Percentiles rank a stretch among this genome's conserved stretches.
These are phyloP conservation scores for Eurytoma californica DNA, from an alignment of 2,888 invertebrate genomes.

Conservation along the genomic window DNA sequence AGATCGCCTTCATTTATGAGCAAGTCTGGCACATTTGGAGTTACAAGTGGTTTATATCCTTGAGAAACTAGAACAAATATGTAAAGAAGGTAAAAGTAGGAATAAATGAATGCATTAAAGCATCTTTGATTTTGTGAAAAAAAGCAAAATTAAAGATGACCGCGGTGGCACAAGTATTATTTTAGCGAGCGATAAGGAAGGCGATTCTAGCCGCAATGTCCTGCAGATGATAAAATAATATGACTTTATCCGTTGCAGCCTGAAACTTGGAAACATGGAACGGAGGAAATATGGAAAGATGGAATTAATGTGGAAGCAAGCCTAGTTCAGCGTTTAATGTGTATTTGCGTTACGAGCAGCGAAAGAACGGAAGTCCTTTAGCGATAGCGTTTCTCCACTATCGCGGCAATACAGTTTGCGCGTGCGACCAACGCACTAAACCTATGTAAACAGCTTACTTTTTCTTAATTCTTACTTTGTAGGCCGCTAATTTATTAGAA, in stretches of 20 bases:
- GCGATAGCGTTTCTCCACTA: slow-evolving; percentile 40
- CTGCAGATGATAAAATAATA: slow-evolving; percentile 1
- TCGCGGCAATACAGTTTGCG: slow-evolving; percentile 5
- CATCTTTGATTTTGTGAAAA: too few species aligned
- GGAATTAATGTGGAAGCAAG: too few species aligned
- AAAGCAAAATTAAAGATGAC: too few species aligned
- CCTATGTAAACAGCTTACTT: too few species aligned
- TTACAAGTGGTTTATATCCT: slow-evolving; percentile 57
- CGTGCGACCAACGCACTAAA: neutral
- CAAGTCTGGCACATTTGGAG: slow-evolving; percentile 58
- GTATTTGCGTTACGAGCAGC: slow-evolving; percentile 3
- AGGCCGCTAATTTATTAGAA: too few species aligned
- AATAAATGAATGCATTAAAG: too few species aligned
- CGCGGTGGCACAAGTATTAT: neutral
- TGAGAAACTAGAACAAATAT: slow-evolving; percentile 54
- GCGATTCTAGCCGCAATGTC: slow-evolving; percentile 24
- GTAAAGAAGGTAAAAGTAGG: too few species aligned
- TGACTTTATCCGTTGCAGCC: slow-evolving; percentile 21
- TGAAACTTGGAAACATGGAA: neutral
- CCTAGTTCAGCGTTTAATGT: neutral
- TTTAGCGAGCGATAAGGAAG: neutral
- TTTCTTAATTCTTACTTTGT: too few species aligned
- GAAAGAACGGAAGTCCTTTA: slow-evolving; percentile 42
- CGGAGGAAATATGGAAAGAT: too few species aligned
- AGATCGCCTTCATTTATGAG: slow-evolving; percentile 64